Base-by-base conservation (phyloP, 2,888 invertebrate genomes). In the Macaria liturata region DNA sequence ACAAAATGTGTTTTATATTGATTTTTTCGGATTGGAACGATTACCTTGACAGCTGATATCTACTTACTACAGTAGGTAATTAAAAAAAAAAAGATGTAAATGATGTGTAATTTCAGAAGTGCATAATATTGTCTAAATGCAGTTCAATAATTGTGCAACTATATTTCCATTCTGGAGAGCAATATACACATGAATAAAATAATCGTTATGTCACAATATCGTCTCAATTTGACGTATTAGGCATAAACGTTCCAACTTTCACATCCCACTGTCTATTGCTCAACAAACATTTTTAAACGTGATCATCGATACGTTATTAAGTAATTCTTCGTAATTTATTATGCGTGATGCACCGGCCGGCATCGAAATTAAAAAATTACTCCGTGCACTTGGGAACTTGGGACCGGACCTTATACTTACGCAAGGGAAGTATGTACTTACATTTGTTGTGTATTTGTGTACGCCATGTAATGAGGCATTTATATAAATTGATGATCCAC, bases 401-500 rank as follows among this genome's bases (percentile, higher is more conserved):
- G 82, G 82, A 76, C 83, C 81, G 76, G 69, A 74, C 65, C 49
- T 60, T 39, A 30, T 50, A 48, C 59, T 79, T 75, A 65, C 75
- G 73, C 68, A 79, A 78, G 59, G 34, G 34, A 37, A 37, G 34
- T 37, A 7, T 6, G 3, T 61, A 43, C 43, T 8, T 9, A 9
- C 20, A 2, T 20, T 20, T 20, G 20, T 20, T 20, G 20, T 20
- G 20, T 56, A 64, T 70, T 74, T 78, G 72, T 82, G 75, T 81
- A 78, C 79, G 75, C 72, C 67, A 67, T 74, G 78, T 84, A 85
- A 85, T 86, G 83, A 83, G 77, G 75, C 75, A 76, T 82, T 85
- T 83, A 77, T 76, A 83, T 78, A 79, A 86, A 84, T 86, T 84
- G 84, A 84, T 83, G 84, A 77, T 67, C 72, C 61, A 58, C 62